phyloP scores from a whole-genome alignment of 2,113 vertebrate genomes.

The Triplophysa tibetana region DNA sequence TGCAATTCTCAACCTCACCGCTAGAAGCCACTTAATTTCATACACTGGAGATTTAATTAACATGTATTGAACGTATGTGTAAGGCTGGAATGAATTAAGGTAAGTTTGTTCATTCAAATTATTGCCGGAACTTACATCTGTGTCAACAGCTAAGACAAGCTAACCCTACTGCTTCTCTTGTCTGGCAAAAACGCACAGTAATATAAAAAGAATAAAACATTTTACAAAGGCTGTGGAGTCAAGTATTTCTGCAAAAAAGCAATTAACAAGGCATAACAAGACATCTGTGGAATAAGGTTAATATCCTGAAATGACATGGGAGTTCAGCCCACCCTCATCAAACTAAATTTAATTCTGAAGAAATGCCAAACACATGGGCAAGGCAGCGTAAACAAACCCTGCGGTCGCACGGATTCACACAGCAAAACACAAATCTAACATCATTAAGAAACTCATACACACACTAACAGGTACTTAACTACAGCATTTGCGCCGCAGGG shows the following conservation, averaged over 20 bases:
- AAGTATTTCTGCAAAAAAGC: background rate
- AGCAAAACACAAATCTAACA: slow-evolving; percentile 7
- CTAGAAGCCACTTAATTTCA: too few relatives aligned
- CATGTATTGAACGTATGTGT: too few relatives aligned
- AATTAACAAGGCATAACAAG: background rate
- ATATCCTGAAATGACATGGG: background rate
- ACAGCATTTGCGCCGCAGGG: slow-evolving; percentile 63
- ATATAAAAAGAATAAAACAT: background rate
- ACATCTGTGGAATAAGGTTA: slow-evolving; percentile 1
- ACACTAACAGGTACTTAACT: slow-evolving; percentile 68
- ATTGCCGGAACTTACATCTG: background rate
- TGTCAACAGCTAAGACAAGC: background rate
- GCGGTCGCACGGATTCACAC: background rate
- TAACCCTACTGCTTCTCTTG: background rate
- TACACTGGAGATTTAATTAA: too few relatives aligned
- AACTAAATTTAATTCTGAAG: background rate
- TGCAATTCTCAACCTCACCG: too few relatives aligned
- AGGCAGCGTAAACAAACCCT: background rate
- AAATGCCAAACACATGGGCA: slow-evolving; percentile 14
- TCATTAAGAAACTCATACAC: background rate
- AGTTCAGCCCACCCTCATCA: background rate
- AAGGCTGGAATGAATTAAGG: background rate
- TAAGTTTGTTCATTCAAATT: background rate
- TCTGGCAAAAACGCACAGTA: background rate
- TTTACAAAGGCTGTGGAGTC: background rate